Conservation (phyloP, 1,140 invertebrate genomes). For the Procambarus clarkii region DNA sequence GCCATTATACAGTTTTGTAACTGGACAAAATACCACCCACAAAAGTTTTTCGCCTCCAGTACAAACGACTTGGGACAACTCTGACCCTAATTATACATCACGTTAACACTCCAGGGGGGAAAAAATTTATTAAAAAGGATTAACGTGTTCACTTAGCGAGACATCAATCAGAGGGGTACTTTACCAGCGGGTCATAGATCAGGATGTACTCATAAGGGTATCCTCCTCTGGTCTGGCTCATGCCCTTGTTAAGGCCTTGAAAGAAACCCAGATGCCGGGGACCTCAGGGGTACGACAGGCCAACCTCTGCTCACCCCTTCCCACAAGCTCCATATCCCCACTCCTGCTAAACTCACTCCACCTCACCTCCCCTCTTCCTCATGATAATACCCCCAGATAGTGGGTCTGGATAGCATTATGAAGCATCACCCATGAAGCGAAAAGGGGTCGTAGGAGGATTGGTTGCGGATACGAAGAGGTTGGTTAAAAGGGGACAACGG, state of each 20-base stretch:
- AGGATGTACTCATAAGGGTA: not conserved
- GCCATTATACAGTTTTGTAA: too few species aligned
- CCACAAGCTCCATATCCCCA: not conserved
- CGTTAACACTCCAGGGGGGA: too few species aligned
- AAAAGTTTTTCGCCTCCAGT: too few species aligned
- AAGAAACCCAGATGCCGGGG: constrained; percentile 32
- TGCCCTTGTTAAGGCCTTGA: constrained; percentile 34
- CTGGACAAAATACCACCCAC: too few species aligned
- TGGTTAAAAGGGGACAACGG: too few species aligned
- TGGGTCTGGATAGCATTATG: constrained; percentile 31
- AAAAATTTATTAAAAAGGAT: not conserved
- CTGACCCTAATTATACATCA: too few species aligned
- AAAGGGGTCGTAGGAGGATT: too few species aligned
- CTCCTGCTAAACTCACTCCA: not conserved
- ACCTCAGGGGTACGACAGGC: not conserved
- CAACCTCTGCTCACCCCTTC: not conserved
- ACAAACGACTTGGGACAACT: too few species aligned
- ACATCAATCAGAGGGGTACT: not conserved
- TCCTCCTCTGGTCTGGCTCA: constrained; percentile 3
- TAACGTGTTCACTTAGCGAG: constrained; percentile 18
- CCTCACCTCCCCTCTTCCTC: not conserved
- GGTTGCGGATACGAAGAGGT: too few species aligned
- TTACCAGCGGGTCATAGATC: not conserved
- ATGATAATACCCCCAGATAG: constrained; percentile 14
- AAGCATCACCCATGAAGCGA: constrained; percentile 7